Percentiles rank a stretch among this genome's conserved stretches.
Conservation (phyloP, 2,797 vertebrate species). For the Alca torda region DNA sequence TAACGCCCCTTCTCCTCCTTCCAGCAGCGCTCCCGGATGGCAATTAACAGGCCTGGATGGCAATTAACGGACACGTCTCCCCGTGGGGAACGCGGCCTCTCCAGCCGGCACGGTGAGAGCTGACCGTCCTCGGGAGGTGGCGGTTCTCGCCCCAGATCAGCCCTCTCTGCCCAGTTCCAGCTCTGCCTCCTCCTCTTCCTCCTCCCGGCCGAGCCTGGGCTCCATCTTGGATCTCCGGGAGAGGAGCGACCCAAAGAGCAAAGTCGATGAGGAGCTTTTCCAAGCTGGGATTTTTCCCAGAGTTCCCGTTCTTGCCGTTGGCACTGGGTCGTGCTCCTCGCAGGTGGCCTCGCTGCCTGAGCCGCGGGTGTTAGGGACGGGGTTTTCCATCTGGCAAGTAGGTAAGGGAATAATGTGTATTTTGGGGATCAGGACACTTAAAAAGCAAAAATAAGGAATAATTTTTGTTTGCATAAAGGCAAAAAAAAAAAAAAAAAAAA, state of each 20-base stretch:
- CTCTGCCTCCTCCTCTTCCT: background rate
- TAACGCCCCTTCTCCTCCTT: background rate
- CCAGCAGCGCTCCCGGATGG: fast-evolving
- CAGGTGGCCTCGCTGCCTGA: background rate
- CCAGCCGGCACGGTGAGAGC: background rate
- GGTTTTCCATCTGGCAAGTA: background rate
- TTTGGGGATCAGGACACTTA: no score
- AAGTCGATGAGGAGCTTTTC: background rate
- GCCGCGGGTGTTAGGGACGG: fast-evolving
- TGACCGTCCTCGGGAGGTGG: fast-evolving
- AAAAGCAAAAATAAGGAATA: background rate
- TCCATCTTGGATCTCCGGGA: background rate
- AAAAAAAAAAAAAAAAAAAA: background rate
- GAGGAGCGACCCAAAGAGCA: background rate
- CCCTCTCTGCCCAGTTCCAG: background rate
- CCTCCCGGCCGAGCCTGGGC: background rate
- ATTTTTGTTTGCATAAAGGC: background rate
- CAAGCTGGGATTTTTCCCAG: background rate
- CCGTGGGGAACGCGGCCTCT: background rate
- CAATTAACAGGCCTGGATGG: fast-evolving
- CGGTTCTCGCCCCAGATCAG: fast-evolving
- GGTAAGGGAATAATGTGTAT: no score
- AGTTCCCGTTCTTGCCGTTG: background rate
- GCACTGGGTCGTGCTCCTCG: fast-evolving
- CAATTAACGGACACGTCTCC: no score